Evolutionary conservation across 2,113 vertebrate species (phyloP), one percentile per base, ranked within the genome.

Genomic region (Electrona antarctica): DNA sequence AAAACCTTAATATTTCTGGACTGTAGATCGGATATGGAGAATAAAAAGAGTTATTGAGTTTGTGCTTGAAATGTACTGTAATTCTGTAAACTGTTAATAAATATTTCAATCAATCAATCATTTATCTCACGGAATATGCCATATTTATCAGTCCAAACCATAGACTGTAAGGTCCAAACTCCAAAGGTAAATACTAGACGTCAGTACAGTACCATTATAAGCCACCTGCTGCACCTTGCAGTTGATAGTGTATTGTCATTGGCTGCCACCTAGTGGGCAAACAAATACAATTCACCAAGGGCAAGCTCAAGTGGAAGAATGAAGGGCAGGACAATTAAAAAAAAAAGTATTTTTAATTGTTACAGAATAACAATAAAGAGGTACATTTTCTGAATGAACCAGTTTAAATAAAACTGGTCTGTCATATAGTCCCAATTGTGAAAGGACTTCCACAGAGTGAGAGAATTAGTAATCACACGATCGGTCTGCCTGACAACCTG

Each of bases 271-370:
- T 41, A 41, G 33, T 41, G 33, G 5, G 33, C 33, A 41, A 41
- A 41, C 33, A 41, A 41, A 41, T 58, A 8, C 33, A 41, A 41
- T 41, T 41, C 33, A 41, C 33, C 33, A 6, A 41, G 5, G 33
- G 33, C 33, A 41, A 11, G 51, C 13, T 12, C 3, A 54, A 54
- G 51, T 54, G 51, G 51, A 13, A 11, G n/a, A 10, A 11, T 12
- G 11, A 54, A 12, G 13, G 51, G 13, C 41, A 62, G 8, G 21
- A 6, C 66, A 70, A 66, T 80, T 82, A 70, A 67, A 21, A 21
- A 21, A 21, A 21, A 21, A 21, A 1, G 21, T 21, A 21, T 21
- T 21, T 67, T 84, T 70, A 76, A 84, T 82, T 84, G 67, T 72
- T 61, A 48, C 6, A 74, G 28, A 84, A 69, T 60, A 73, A 60